phyloP scores from a whole-genome alignment of 2,888 invertebrate species.

The Lasioglossum leucozonium region DNA sequence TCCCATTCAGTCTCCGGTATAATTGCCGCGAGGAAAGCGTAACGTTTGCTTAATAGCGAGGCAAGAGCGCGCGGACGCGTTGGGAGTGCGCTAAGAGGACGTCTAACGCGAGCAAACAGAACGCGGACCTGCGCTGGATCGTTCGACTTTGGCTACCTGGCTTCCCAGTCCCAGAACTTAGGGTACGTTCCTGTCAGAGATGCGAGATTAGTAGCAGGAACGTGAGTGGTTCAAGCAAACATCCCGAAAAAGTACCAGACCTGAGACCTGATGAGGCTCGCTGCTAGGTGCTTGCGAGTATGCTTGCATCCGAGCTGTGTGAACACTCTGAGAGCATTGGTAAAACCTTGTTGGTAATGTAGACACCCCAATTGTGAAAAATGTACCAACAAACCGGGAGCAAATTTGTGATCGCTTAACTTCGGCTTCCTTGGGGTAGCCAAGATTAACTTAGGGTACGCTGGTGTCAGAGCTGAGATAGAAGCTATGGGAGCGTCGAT shows the following conservation, averaged over 20 bases:
- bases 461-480: background rate
- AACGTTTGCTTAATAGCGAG: slow-evolving; percentile 42
- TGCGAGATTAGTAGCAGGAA: background rate
- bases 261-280: no score
- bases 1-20: slow-evolving; percentile 34
- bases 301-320: background rate
- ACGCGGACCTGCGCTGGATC: background rate
- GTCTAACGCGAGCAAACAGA: background rate
- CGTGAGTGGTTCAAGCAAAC: no score
- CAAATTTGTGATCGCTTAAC: background rate
- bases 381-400: background rate
- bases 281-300: no score
- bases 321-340: background rate
- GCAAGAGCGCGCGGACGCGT: slow-evolving; percentile 11
- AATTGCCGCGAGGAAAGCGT: slow-evolving; percentile 47
- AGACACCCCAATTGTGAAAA: background rate
- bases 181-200: background rate
- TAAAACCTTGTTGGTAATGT: no score
- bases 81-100: background rate
- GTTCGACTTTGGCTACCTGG: background rate
- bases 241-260: no score
- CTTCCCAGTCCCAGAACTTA: background rate
- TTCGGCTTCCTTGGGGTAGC: background rate
- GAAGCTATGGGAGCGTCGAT: background rate
- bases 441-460: background rate